phyloP scores from a whole-genome alignment of 92 coral and sea anemone genomes.

The Epizoanthus fatuus region DNA sequence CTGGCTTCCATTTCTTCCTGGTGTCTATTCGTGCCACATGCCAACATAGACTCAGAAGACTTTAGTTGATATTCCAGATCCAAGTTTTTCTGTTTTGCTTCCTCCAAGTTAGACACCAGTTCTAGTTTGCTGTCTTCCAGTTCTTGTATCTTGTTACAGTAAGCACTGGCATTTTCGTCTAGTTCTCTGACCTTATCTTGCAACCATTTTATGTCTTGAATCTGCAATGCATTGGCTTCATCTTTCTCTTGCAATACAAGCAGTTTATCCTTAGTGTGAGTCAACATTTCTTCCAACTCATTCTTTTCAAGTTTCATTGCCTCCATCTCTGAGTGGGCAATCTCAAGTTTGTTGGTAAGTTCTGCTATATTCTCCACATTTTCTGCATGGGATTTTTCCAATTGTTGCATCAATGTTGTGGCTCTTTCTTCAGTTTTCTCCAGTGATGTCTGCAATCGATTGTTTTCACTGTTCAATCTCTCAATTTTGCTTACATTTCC shows the following conservation, averaged over 20 bases:
- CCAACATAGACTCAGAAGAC: constrained; percentile 6
- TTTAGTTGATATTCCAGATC: constrained; percentile 32
- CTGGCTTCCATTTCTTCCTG: constrained; percentile 46
- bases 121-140: constrained; percentile 56
- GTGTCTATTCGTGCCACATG: constrained; percentile 28
- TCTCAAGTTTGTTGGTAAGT: constrained; percentile 54
- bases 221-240: constrained; percentile 40
- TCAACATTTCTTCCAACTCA: constrained; percentile 62
- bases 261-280: constrained; percentile 65
- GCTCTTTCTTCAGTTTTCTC: constrained; percentile 24
- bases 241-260: constrained; percentile 58
- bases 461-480: constrained; percentile 37
- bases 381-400: constrained; percentile 5
- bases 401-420: constrained; percentile 12
- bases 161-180: constrained; percentile 27
- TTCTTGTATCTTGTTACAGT: constrained; percentile 39
- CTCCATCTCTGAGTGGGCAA: constrained; percentile 44
- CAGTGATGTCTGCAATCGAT: constrained; percentile 17
- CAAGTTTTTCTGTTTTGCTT: constrained; percentile 33
- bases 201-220: constrained; percentile 38
- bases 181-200: constrained; percentile 47
- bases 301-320: constrained; percentile 54
- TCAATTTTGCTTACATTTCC: constrained; percentile 26
- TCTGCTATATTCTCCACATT: constrained; percentile 44
- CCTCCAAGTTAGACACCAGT: constrained; percentile 52